Evolutionary conservation across 2,888 invertebrate genomes (phyloP), one percentile per base, ranked within the genome.

Genomic region (Platypus cylindrus): DNA sequence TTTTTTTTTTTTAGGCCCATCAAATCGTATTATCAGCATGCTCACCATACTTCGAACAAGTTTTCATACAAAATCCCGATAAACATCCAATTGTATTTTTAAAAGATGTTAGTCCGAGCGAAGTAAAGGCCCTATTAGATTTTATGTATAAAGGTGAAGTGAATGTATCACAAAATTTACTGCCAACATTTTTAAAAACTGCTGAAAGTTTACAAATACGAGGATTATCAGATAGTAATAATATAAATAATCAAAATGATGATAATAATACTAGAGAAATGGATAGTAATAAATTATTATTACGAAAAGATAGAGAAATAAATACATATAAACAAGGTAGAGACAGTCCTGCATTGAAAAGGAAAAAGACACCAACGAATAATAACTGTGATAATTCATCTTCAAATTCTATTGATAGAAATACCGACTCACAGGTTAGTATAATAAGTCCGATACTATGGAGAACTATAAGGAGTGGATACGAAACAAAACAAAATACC

Each of bases 1-100:
- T n/a, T n/a, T n/a, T n/a, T n/a, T n/a, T n/a, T 31, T 41, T 41
- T 41, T 81, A 84, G 75, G 90, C 90, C 58, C 90, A 90, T 68
- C 87, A 89, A 68, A 86, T 86, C 50, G 86, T 90, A 65, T 70
- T 90, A 51, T 89, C 89, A 44, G 90, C 89, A 53, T 90, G 89
- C 67, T 89, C 89, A 68, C 87, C 89, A 47, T 90, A 89, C 69
- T 90, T 90, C 66, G 87, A 90, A 71, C 84, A 73, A 62, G 79
- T 89, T 68, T 85, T 87, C 66, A 73, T 85, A 57, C 82, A 84
- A 66, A 87, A 86, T 63, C 73, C 71, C 51, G 86, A 87, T 68
- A 86, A 86, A 56, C 87, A 87, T 67, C 87, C 86, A 41, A 87
- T 89, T 60, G 86, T 89, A 66, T 86, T 86, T 66, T 75, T 89